Evolutionary conservation across 2,888 invertebrate species (phyloP).

Genomic region (Mellilla xanthometata): DNA sequence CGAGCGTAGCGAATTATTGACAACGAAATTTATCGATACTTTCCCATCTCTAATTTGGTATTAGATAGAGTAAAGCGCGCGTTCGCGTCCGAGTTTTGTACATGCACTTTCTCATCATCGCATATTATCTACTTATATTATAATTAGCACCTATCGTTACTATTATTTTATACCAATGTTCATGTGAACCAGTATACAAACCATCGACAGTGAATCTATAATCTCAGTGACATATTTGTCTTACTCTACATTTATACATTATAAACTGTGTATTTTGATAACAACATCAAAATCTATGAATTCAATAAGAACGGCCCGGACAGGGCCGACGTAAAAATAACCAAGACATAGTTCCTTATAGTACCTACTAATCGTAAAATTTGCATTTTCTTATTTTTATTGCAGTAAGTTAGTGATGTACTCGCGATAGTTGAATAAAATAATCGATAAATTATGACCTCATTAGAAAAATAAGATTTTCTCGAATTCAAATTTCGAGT

Average conservation of each 20-base stretch:
- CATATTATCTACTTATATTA: conserved; percentile 42
- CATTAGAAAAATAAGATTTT: conserved; percentile 43
- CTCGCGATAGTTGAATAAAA: conserved; percentile 56
- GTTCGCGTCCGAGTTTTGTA: conserved; percentile 27
- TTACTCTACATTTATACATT: conserved; percentile 41
- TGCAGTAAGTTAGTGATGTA: conserved; percentile 75
- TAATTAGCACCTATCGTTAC: conserved; percentile 45
- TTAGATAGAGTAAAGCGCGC: conserved; percentile 2
- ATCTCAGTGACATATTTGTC: conserved; percentile 63
- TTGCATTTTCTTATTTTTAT: conserved; percentile 76
- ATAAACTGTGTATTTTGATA: conserved; percentile 76
- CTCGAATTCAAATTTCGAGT: neutral
- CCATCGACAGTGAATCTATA: conserved; percentile 49
- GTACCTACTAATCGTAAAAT: conserved; percentile 81
- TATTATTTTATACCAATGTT: conserved; percentile 43
- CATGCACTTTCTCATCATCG: conserved; percentile 37
- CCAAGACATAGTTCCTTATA: conserved; percentile 81
- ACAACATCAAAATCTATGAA: conserved; percentile 70
- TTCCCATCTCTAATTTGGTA: conserved; percentile 8
- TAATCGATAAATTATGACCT: conserved; percentile 41
- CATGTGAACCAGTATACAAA: conserved; percentile 33
- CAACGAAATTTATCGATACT: conserved; percentile 18
- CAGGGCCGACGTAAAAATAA: conserved; percentile 60
- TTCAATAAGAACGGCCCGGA: conserved; percentile 47
- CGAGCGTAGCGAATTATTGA: conserved; percentile 35